Base-by-base conservation (phyloP, 2,113 vertebrate species). In the Greenwoodochromis staneri region DNA sequence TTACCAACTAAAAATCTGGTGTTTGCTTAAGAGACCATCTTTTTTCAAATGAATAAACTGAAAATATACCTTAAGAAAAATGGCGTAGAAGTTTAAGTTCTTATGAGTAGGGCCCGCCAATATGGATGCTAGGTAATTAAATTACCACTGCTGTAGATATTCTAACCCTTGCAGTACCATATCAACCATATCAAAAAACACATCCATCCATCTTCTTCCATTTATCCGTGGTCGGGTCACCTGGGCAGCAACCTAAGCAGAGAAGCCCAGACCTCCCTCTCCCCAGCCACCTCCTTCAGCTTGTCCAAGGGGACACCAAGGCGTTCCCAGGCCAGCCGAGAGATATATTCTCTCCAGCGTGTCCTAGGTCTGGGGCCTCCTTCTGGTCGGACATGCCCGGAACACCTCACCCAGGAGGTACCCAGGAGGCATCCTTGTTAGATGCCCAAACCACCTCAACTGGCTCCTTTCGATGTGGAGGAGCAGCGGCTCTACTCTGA, bases 81-180 rank as follows among this genome's bases (percentile, higher is more conserved):
- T 63, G 16, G 34, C 11, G 2, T 42, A 42, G 59, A 69, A n/a
- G 42, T 40, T 69, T 80, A 17, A 29, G 6, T 69, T 40, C 3
- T 73, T 61, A 21, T 45, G 49, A 69, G 12, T 55, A n/a, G 29
- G n/a, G 11, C 21, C 17, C 0, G 53, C 66, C 49, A 24, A 8
- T 27, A 45, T 38, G 31, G 66, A 38, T 16, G 16, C 36, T 7
- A 16, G 24, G 40, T 59, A 24, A 81, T 36, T 29, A 76, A 81
- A 11, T 21, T 34, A 9, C 38, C 16, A 19, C 63, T 34, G 36
- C 34, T 85, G 8, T 10, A 21, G 6, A 61, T 63, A 51, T 85
- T 2, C 19, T 29, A 53, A 21, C 5, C 29, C 16, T 83, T 81
- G 87, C 91, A 87, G 80, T 81, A 13, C 89, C 54, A 57, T 29